Conservation (phyloP, 2,797 vertebrate species). For the Typhlichthys subterraneus region DNA sequence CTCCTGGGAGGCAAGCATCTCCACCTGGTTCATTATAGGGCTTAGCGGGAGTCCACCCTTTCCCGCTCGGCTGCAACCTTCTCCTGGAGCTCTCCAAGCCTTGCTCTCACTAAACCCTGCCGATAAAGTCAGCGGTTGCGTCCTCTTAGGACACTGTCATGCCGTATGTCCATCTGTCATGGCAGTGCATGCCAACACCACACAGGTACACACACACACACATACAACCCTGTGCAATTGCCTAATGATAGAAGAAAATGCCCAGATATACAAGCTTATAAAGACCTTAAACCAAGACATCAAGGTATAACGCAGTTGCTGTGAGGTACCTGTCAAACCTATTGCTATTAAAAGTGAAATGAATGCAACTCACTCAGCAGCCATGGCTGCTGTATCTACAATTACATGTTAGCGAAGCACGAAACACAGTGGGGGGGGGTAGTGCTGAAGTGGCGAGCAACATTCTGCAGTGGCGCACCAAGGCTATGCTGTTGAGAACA, state of each 20-base stretch:
- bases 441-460: no score
- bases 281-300: not conserved
- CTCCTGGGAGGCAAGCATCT: conserved; percentile 30
- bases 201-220: conserved; percentile 30
- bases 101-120: conserved; percentile 55
- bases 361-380: no score
- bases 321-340: not conserved
- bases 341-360: not conserved
- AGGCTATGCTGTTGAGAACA: no score
- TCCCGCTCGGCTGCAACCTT: conserved; percentile 51
- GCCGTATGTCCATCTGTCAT: conserved; percentile 74
- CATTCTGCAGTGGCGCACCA: no score
- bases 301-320: not conserved
- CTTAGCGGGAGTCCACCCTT: conserved; percentile 54
- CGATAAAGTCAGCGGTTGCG: conserved; percentile 60
- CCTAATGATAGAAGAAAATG: not conserved
- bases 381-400: no score
- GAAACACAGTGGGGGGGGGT: no score
- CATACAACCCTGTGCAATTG: not conserved
- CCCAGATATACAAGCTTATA: conserved; percentile 2
- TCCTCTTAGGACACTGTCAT: conserved; percentile 50
- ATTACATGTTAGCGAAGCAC: no score
- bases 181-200: conserved; percentile 52
- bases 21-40: conserved; percentile 55
- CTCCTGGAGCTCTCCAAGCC: conserved; percentile 59